These are phyloP conservation scores for Apotomis betuletana DNA, from an alignment of 2,888 invertebrate genomes.

Conservation along the genomic window DNA sequence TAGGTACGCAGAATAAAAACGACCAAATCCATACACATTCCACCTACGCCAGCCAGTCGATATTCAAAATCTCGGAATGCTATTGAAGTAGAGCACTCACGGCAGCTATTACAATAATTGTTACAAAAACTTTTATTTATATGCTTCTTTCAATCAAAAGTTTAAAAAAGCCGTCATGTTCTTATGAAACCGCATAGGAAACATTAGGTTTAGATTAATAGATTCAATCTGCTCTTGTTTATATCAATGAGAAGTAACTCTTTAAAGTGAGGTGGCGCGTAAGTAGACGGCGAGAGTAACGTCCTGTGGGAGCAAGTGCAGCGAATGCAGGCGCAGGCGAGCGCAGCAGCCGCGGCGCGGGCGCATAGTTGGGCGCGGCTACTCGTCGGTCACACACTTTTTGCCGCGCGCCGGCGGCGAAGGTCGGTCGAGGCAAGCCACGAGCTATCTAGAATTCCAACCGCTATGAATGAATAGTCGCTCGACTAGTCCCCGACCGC, in stretches of 20 bases:
- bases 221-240: conserved; percentile 25
- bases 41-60: conserved; percentile 29
- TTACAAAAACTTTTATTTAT: conserved; percentile 10
- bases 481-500: conserved; percentile 70
- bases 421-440: conserved; percentile 77
- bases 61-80: conserved; percentile 21
- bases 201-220: conserved; percentile 9
- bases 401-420: conserved; percentile 57
- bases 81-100: conserved; percentile 26
- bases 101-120: conserved; percentile 13
- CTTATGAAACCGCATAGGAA: conserved; percentile 6
- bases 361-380: conserved; percentile 64
- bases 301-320: conserved; percentile 31
- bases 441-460: conserved; percentile 80
- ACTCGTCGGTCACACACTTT: conserved; percentile 61
- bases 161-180: conserved; percentile 11
- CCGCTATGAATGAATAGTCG: conserved; percentile 82
- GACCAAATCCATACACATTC: conserved; percentile 25
- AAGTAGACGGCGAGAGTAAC: conserved; percentile 8
- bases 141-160: neutral
- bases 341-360: conserved; percentile 51
- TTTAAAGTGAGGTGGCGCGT: conserved; percentile 18
- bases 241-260: conserved; percentile 28
- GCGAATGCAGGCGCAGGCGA: conserved; percentile 13
- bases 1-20: conserved; percentile 40